Conservation (phyloP, 2,113 vertebrate genomes). For the Nothobranchius furzeri region DNA sequence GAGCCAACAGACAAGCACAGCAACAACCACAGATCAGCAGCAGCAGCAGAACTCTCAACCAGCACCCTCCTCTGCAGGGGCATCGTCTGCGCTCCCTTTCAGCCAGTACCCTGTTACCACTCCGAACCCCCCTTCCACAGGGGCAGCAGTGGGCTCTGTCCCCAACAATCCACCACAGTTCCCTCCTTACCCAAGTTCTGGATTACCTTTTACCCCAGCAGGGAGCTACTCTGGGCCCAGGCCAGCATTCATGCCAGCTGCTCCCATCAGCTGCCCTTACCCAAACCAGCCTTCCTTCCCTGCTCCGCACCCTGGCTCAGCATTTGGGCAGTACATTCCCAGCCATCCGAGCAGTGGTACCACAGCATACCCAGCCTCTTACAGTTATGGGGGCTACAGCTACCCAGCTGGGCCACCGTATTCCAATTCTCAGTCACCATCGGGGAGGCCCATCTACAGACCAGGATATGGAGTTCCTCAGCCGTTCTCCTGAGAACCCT, state of each 20-base stretch:
- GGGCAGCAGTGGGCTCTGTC: slow-evolving; percentile 52
- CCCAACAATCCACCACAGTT: slow-evolving; percentile 59
- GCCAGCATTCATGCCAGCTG: slow-evolving; percentile 67
- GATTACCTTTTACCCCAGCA: slow-evolving; percentile 53
- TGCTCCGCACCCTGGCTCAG: slow-evolving; percentile 68
- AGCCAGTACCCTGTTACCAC: slow-evolving; percentile 48
- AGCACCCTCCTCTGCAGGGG: slow-evolving; percentile 61
- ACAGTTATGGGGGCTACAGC: slow-evolving; percentile 74
- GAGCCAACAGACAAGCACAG: slow-evolving; percentile 56
- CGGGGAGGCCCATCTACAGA: slow-evolving; percentile 75
- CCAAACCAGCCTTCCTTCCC: slow-evolving; percentile 75
- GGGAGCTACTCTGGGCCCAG: slow-evolving; percentile 67
- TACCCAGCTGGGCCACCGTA: slow-evolving; percentile 69
- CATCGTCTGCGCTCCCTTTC: slow-evolving; percentile 71
- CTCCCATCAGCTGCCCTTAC: slow-evolving; percentile 71
- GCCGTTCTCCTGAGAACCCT: slow-evolving; percentile 76
- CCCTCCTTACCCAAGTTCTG: slow-evolving; percentile 70
- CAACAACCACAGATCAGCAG: slow-evolving; percentile 38
- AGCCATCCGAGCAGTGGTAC: slow-evolving; percentile 45
- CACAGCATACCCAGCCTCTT: slow-evolving; percentile 67
- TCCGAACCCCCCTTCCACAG: slow-evolving; percentile 30
- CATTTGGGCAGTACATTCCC: slow-evolving; percentile 76
- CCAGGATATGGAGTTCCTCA: slow-evolving; percentile 79
- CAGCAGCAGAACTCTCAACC: slow-evolving; percentile 70
- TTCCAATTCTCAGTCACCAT: slow-evolving; percentile 71